Percentiles rank a stretch among this genome's conserved stretches.
Evolutionary conservation across 2,797 vertebrate species (phyloP).

Genomic region (Ptychadena robeensis): DNA sequence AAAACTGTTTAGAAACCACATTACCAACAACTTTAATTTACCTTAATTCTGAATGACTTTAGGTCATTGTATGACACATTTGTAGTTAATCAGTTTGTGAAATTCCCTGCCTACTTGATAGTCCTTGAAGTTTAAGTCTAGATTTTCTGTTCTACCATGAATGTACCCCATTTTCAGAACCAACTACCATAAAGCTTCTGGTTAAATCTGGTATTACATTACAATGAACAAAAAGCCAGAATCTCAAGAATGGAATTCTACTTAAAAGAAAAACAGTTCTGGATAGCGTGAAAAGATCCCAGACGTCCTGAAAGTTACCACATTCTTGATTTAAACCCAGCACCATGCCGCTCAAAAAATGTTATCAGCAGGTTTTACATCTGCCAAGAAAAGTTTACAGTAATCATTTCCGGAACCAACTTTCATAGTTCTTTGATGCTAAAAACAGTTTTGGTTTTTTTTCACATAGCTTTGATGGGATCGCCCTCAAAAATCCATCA

Average conservation of each 20-base stretch:
- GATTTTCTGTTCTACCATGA: too few relatives aligned
- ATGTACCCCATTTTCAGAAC: too few relatives aligned
- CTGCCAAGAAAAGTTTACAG: not conserved
- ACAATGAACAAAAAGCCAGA: not conserved
- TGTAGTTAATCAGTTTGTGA: too few relatives aligned
- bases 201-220: not conserved
- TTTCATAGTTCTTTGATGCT: not conserved
- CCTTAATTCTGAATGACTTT: too few relatives aligned
- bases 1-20: too few relatives aligned
- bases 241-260: not conserved
- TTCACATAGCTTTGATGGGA: not conserved
- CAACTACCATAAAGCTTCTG: too few relatives aligned
- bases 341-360: not conserved
- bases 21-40: too few relatives aligned
- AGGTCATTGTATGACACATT: too few relatives aligned
- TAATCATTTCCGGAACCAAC: not conserved
- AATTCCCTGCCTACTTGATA: too few relatives aligned
- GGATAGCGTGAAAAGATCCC: not conserved
- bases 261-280: not conserved
- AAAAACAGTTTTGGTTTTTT: not conserved
- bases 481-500: conserved; percentile 20
- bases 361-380: not conserved
- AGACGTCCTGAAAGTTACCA: not conserved
- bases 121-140: too few relatives aligned
- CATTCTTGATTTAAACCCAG: not conserved